phyloP scores from a whole-genome alignment of 2,797 vertebrate genomes.

The Gymnodraco acuticeps region DNA sequence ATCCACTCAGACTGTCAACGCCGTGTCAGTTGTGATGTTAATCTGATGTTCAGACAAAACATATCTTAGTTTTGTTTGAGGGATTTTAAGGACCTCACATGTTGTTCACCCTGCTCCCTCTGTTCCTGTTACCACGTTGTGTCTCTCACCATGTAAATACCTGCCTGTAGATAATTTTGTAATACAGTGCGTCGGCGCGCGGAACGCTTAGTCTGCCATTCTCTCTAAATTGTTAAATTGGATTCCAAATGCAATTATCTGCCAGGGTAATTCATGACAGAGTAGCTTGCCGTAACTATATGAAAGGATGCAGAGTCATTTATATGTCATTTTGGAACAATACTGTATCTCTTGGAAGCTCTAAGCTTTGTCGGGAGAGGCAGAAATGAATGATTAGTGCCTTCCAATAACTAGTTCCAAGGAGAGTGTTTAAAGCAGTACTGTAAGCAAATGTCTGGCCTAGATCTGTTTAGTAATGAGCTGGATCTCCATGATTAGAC shows the following conservation, averaged over 20 bases:
- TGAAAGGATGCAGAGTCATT: conserved; percentile 68
- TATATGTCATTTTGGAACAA: conserved; percentile 72
- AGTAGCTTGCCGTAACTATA: conserved; percentile 56
- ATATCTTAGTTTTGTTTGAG: conserved; percentile 11
- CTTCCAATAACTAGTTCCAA: conserved; percentile 67
- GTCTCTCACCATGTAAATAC: conserved; percentile 57
- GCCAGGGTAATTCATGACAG: conserved; percentile 70
- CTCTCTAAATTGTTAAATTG: conserved; percentile 73
- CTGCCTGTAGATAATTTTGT: conserved; percentile 68
- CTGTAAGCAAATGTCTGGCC: conserved; percentile 70
- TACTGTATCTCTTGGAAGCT: conserved; percentile 54
- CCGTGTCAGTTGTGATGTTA: conserved; percentile 31
- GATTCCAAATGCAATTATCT: conserved; percentile 81
- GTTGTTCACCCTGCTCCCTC: conserved; percentile 13
- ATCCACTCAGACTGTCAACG: conserved; percentile 40
- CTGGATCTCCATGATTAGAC: conserved; percentile 67
- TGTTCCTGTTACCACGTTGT: conserved; percentile 13
- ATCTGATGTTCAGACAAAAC: not conserved
- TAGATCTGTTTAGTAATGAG: conserved; percentile 67
- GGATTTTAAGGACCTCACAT: conserved; percentile 13
- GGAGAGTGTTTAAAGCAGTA: conserved; percentile 65
- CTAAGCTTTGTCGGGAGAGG: conserved; percentile 42
- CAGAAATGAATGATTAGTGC: conserved; percentile 59
- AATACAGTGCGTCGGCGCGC: conserved; percentile 55
- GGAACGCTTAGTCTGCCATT: conserved; percentile 65